Conservation (phyloP, 35 echinoderm and acorn worm species). For the Acanthaster planci region DNA sequence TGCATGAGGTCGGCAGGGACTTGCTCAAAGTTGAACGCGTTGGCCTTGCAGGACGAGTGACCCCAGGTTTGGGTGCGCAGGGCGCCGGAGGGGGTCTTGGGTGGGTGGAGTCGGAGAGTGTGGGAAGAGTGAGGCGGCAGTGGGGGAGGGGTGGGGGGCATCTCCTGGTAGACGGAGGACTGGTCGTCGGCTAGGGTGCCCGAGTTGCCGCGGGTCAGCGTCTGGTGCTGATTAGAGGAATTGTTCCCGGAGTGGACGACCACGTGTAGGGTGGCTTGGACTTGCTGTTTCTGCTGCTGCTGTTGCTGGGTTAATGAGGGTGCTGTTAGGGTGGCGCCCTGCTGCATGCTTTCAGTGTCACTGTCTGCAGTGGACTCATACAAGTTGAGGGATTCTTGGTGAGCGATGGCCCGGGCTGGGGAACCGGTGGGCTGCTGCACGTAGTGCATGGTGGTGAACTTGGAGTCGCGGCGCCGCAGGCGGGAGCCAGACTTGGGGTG, state of each 20-base stretch:
- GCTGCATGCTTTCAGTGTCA: slow-evolving; percentile 35
- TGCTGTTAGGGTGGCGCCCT: neutral
- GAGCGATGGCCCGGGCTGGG: neutral
- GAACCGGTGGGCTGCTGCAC: slow-evolving; percentile 32
- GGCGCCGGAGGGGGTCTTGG: slow-evolving; percentile 7
- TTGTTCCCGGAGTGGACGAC: slow-evolving; percentile 71
- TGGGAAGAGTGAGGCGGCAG: neutral
- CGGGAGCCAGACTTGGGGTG: neutral
- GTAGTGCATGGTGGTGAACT: slow-evolving; percentile 34
- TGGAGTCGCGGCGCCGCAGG: slow-evolving; percentile 32
- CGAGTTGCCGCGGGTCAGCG: neutral
- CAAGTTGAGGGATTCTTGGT: slow-evolving; percentile 39
- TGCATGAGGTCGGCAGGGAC: slow-evolving; percentile 15
- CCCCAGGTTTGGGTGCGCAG: slow-evolving; percentile 33
- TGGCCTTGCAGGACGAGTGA: slow-evolving; percentile 32
- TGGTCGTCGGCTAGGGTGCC: slow-evolving; percentile 31
- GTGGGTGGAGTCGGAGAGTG: slow-evolving; percentile 31
- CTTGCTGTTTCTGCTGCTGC: slow-evolving; percentile 45
- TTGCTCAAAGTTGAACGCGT: neutral
- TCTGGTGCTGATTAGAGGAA: slow-evolving; percentile 24
- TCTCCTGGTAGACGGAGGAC: slow-evolving; percentile 48
- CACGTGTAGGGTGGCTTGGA: slow-evolving; percentile 68
- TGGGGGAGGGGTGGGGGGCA: slow-evolving; percentile 33
- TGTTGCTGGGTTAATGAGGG: neutral
- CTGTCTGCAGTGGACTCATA: slow-evolving; percentile 60